Percentiles rank a stretch among this genome's conserved stretches.
These are phyloP conservation scores for Chesias legatella DNA, from an alignment of 2,888 invertebrate species.

Conservation along the genomic window DNA sequence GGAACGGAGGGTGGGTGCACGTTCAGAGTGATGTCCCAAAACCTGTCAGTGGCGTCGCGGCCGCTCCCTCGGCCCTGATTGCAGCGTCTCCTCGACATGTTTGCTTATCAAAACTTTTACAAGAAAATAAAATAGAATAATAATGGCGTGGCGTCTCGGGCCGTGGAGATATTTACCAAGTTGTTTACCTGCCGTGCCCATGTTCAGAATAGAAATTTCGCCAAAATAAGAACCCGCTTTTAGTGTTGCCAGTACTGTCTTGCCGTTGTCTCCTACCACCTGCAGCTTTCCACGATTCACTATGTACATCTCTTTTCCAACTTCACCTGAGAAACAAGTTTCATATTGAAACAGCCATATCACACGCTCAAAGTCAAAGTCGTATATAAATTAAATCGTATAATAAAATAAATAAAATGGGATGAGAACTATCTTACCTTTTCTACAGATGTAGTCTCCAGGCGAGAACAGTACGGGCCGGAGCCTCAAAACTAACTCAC, in stretches of 20 bases:
- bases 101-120: slow-evolving; percentile 72
- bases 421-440: slow-evolving; percentile 84
- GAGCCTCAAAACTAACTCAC: slow-evolving; percentile 96
- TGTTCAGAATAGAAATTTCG: slow-evolving; percentile 99
- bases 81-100: slow-evolving; percentile 78
- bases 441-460: slow-evolving; percentile 98
- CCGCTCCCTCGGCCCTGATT: slow-evolving; percentile 78
- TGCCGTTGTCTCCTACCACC: slow-evolving; percentile 97
- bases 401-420: not conserved
- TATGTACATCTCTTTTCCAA: slow-evolving; percentile 99
- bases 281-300: slow-evolving; percentile 97
- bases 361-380: no score
- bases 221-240: slow-evolving; percentile 99
- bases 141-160: slow-evolving; percentile 81
- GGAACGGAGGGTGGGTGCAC: slow-evolving; percentile 29
- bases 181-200: slow-evolving; percentile 99
- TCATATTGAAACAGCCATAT: not conserved
- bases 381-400: no score
- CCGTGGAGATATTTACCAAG: slow-evolving; percentile 93
- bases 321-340: slow-evolving; percentile 88
- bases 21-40: slow-evolving; percentile 66
- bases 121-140: slow-evolving; percentile 65
- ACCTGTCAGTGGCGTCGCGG: slow-evolving; percentile 72
- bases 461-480: slow-evolving; percentile 98
- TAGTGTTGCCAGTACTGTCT: slow-evolving; percentile 97